phyloP scores from a whole-genome alignment of 2,888 invertebrate genomes.

The Sabatieria punctata region DNA sequence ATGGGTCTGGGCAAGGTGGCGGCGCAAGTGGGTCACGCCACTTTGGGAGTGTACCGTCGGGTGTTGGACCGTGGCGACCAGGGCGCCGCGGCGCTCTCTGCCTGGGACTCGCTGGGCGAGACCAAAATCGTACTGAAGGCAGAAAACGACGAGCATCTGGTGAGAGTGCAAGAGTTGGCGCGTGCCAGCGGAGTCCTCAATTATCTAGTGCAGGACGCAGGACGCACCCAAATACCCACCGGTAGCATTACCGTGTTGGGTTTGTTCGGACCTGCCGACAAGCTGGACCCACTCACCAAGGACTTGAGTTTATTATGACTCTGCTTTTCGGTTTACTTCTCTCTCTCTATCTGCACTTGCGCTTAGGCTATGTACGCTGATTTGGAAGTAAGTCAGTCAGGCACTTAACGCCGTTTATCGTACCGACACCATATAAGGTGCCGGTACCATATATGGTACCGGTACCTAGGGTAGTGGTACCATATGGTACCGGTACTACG shows the following conservation, averaged over 20 bases:
- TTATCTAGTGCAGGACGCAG: conserved; percentile 38
- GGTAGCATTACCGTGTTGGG: conserved; percentile 32
- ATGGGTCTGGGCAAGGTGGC: conserved; percentile 46
- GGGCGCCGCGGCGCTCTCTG: conserved; percentile 32
- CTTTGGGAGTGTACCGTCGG: conserved; percentile 40
- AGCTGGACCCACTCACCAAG: conserved; percentile 30
- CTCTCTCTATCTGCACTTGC: no score
- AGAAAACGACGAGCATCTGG: conserved; percentile 32
- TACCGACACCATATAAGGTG: no score
- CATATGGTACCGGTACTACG: no score
- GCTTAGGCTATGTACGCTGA: no score
- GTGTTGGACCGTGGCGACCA: conserved; percentile 24
- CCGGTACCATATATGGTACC: no score
- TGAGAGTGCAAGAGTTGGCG: conserved; percentile 30
- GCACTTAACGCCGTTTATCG: no score
- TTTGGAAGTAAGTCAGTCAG: no score
- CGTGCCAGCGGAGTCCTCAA: conserved; percentile 27
- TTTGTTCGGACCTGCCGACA: conserved; percentile 29
- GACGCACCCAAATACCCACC: conserved; percentile 34
- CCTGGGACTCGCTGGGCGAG: conserved; percentile 33
- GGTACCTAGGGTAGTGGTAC: no score
- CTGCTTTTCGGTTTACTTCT: no score
- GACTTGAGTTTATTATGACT: conserved; percentile 22
- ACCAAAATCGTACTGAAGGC: conserved; percentile 34
- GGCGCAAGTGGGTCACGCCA: conserved; percentile 42